Conservation (phyloP, 92 coral and sea anemone genomes). For the Parazoanthus swiftii region DNA sequence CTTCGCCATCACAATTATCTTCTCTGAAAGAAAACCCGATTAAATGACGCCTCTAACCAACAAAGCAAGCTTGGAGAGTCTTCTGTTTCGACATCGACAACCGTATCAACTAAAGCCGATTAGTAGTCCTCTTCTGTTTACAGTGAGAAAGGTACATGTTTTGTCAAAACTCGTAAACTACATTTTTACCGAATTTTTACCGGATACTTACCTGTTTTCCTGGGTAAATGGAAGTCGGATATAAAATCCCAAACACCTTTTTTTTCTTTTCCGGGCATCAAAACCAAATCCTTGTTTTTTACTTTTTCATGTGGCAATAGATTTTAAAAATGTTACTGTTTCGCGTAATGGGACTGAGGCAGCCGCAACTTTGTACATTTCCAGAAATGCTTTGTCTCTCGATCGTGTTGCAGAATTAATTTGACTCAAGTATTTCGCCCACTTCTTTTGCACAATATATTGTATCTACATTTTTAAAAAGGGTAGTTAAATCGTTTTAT, state of each 20-base stretch:
- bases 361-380: not conserved
- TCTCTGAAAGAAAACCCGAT: conserved; percentile 45
- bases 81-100: not conserved
- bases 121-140: not conserved
- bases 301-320: not conserved
- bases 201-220: conserved; percentile 28
- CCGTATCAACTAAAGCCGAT: not conserved
- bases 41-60: conserved; percentile 10
- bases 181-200: not conserved
- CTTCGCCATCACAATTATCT: conserved; percentile 27
- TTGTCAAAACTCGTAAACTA: conserved; percentile 3
- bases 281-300: not conserved
- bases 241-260: not conserved
- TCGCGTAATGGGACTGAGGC: not conserved
- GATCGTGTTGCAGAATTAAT: not conserved
- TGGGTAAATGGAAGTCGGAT: not conserved
- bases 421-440: conserved; percentile 3
- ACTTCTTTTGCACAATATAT: conserved; percentile 17
- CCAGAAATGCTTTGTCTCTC: not conserved
- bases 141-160: not conserved
- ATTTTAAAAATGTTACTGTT: not conserved
- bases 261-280: conserved; percentile 22
- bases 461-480: conserved; percentile 4
- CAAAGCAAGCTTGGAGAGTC: not conserved
- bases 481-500: conserved; percentile 25